Evolutionary conservation across 1,140 invertebrate species (phyloP).

Genomic region (Callitettix versicolor): DNA sequence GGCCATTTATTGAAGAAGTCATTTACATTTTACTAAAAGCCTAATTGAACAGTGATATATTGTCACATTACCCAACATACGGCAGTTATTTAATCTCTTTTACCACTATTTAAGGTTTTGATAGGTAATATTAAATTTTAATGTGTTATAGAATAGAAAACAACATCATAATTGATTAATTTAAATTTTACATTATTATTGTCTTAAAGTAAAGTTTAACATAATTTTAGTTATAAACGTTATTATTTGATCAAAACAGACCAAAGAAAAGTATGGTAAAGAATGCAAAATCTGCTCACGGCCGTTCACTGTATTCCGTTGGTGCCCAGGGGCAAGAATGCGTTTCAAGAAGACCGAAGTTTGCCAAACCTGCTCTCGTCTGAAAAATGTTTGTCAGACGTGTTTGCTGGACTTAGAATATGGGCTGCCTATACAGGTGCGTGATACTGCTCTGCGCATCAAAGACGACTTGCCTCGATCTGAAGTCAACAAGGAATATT

Average conservation of each 20-base stretch:
- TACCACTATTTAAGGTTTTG: too few relatives aligned
- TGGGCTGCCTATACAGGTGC: conserved; percentile 86
- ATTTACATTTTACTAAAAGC: too few relatives aligned
- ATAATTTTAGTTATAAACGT: neutral
- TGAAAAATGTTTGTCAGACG: conserved; percentile 99
- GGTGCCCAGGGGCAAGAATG: conserved; percentile 96
- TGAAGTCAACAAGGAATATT: conserved; percentile 98
- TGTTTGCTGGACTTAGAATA: conserved; percentile 97
- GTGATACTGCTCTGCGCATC: conserved; percentile 90
- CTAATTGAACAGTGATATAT: too few relatives aligned
- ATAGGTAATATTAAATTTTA: too few relatives aligned
- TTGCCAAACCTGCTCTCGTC: conserved; percentile 95
- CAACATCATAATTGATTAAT: too few relatives aligned
- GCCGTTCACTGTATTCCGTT: conserved; percentile 96
- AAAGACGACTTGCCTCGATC: conserved; percentile 92
- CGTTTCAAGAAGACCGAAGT: conserved; percentile 99
- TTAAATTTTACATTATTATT: too few relatives aligned
- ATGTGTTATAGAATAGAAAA: too few relatives aligned
- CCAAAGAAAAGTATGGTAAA: conserved; percentile 95
- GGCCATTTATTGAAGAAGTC: too few relatives aligned
- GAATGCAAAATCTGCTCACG: conserved; percentile 98
- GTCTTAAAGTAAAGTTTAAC: too few relatives aligned
- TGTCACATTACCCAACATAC: too few relatives aligned
- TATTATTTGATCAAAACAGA: conserved; percentile 46
- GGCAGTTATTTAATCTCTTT: too few relatives aligned